A percentile compares a stretch with the other conserved stretches of the same genome.
Conservation (phyloP, 1,140 invertebrate species). For the Ceratitis capitata region DNA sequence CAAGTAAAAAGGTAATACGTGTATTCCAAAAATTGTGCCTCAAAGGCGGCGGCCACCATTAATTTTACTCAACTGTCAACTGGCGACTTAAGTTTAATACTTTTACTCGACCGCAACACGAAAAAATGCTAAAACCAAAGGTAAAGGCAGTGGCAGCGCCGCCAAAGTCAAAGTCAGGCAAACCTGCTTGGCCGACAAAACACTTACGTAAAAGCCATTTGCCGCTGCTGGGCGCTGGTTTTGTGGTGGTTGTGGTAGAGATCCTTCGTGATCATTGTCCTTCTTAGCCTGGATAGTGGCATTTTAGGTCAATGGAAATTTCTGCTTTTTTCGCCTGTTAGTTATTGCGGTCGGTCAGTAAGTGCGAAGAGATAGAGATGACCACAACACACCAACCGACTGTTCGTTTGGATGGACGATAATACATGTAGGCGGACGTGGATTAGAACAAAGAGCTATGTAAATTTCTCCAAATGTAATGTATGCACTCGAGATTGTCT, state of each 20-base stretch:
- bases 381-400: not conserved
- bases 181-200: not conserved
- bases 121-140: not conserved
- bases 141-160: too few species aligned
- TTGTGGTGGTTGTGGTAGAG: not conserved
- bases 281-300: not conserved
- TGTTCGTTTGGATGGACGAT: not conserved
- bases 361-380: not conserved
- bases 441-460: not conserved
- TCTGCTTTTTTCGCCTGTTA: too few species aligned
- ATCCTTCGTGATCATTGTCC: too few species aligned
- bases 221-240: not conserved
- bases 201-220: slow-evolving; percentile 2
- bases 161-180: too few species aligned
- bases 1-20: not conserved
- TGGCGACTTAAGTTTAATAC: slow-evolving; percentile 39
- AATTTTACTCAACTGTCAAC: slow-evolving; percentile 43
- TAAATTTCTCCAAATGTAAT: too few species aligned
- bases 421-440: not conserved
- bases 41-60: slow-evolving; percentile 37
- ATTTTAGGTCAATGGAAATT: not conserved
- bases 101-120: slow-evolving; percentile 11
- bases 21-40: not conserved
- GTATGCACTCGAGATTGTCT: too few species aligned
- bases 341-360: not conserved